Conservation (phyloP, 2,113 vertebrate species). For the Egretta garzetta region DNA sequence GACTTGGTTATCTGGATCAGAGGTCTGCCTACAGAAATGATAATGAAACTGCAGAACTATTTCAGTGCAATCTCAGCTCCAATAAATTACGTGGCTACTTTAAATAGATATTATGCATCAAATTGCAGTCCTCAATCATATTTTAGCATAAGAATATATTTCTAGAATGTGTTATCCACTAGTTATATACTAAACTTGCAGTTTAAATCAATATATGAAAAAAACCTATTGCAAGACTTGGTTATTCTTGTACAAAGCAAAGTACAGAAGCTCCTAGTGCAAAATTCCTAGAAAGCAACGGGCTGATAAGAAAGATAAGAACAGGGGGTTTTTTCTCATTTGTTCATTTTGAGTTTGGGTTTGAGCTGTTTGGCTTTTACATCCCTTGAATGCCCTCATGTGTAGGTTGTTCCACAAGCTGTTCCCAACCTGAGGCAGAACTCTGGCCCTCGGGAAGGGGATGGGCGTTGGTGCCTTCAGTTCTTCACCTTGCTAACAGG, state of each 20-base stretch:
- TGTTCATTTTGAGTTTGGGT: background rate
- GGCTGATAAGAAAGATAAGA: background rate
- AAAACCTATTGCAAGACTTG: background rate
- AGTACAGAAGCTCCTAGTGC: background rate
- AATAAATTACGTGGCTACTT: background rate
- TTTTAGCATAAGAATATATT: background rate
- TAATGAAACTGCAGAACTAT: slow-evolving; percentile 29
- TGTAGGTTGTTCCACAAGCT: background rate
- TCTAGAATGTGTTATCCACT: background rate
- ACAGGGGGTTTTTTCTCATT: background rate
- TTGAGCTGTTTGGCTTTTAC: background rate
- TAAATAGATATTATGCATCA: background rate
- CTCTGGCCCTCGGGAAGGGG: background rate
- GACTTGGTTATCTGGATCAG: slow-evolving; percentile 23
- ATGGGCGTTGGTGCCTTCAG: background rate
- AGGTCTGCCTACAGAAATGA: slow-evolving; percentile 40
- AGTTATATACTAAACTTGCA: background rate
- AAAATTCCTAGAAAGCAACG: background rate
- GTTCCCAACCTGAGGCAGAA: background rate
- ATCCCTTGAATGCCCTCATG: background rate
- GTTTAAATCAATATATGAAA: background rate
- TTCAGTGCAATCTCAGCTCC: background rate
- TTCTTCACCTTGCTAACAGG: background rate
- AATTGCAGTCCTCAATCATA: background rate
- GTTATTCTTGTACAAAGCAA: background rate